Base-by-base conservation (phyloP, 1,140 invertebrate genomes). In the Linepithema humile region DNA sequence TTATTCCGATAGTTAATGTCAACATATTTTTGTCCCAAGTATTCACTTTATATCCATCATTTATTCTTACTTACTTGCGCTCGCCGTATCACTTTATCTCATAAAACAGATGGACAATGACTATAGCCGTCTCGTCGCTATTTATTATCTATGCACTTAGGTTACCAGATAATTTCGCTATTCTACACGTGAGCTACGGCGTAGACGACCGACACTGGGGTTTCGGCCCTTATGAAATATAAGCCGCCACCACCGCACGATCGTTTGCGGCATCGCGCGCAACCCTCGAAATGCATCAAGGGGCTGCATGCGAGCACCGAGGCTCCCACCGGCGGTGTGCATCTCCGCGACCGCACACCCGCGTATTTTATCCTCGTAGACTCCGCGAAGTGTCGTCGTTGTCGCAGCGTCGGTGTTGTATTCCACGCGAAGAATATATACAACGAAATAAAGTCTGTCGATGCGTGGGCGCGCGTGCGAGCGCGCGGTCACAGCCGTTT, bases 121-220 rank as follows among this genome's bases (percentile, higher is more conserved):
- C 10, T 35, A 26, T 12, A 26, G 15, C 26, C 23, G 17, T 62
- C 38, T 23, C 38, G 20, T 35, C 17, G 32, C 45, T 67, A 78
- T 78, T 78, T 78, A 78, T 78, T 78, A 67, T 53, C 45, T 43
- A 32, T 12, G 62, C 35, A 23, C 64, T 80, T 55, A 69, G 35
- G 50, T 80, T 80, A 70, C 64, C 75, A 38, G 75, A 69, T 80
- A 80, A 77, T 77, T 70, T 80, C 32, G 75, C 75, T 80, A 80
- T 80, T 80, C 75, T 69, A 32, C 62, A 43, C 64, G 48, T 55
- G 35, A 80, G n/a, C 35, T 80, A 80, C 64, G 64, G 35, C 75
- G 26, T 65, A 43, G 75, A 78, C 48, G 64, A 5, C 64, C 48
- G 45, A 17, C 12, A 15, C 23, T 10, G 12, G 64, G 59, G 38